Conservation (phyloP, 2,113 vertebrate genomes). For the Charadrius vociferus region DNA sequence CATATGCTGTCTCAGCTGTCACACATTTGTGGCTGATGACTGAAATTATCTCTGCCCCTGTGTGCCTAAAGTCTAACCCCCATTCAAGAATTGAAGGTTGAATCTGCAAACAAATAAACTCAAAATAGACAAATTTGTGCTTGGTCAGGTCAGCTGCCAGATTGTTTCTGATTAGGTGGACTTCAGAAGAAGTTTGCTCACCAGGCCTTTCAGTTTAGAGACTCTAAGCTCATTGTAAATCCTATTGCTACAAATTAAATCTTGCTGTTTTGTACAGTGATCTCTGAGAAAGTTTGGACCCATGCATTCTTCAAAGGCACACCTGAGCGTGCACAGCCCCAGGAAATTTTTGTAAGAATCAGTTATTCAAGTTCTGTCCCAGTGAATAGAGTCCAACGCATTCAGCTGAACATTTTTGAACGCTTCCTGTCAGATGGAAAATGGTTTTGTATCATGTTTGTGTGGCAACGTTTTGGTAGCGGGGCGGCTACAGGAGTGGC, state of each 20-base stretch:
- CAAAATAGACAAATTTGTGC: background rate
- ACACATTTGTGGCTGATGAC: background rate
- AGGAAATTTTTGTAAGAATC: background rate
- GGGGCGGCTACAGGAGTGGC: no score
- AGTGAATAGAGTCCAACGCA: background rate
- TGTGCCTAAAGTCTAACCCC: background rate
- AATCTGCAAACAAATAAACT: background rate
- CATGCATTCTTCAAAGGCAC: background rate
- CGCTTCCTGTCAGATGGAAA: background rate
- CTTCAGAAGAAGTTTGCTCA: background rate
- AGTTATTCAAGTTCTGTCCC: background rate
- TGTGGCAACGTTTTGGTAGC: no score
- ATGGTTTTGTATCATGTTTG: background rate
- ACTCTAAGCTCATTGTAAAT: background rate
- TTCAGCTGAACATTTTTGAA: background rate
- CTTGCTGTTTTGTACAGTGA: background rate
- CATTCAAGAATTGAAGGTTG: background rate
- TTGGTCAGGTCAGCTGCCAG: background rate
- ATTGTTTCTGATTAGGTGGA: background rate
- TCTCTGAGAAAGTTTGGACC: background rate
- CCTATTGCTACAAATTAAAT: background rate
- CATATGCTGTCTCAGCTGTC: background rate
- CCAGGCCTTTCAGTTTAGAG: background rate
- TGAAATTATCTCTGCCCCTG: background rate
- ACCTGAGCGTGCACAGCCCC: background rate